Evolutionary conservation across 1,140 invertebrate species (phyloP), one percentile per base, ranked within the genome.

Genomic region (Trichonephila clavipes): DNA sequence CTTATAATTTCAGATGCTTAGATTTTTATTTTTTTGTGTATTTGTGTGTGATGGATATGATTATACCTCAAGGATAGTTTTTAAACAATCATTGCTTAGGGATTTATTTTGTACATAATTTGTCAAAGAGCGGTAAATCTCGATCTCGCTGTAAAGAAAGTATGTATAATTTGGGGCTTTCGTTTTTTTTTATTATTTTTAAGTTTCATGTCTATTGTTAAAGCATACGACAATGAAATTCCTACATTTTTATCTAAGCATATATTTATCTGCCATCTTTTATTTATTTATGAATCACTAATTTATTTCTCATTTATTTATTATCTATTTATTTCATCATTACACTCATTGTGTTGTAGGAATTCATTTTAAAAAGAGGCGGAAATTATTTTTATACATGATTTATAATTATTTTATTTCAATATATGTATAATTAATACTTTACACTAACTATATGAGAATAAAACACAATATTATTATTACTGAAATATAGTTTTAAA

Each of bases 281-380:
- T 34, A 72, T 72, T 72, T 72, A 72, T 72, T 72, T 72, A 72
- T 14, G 14, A 14, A 16, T 40, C 69, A 72, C 69, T 14, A 28
- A 72, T 72, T 72, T 72, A 72, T 72, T 72, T 28, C 24, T 72
- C 69, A 72, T 72, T 72, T 28, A 72, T 72, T 72, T 72, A 34
- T 72, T 34, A 72, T 24, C 24, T 72, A 72, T 72, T 72, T 72
- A 72, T 72, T 72, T 34, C 28, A 72, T 72, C 69, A 72, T 28
- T 72, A 14, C 24, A 18, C 24, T 6, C 69, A 28, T 28, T 16
- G 12, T 34, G 24, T 72, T 28, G 28, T 28, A 16, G 8, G 16
- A 72, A 4, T 18, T 28, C 24, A 24, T 72, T 18, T n/a, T 3
- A 72, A 34, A 72, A 72, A 72, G 12, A 72, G 24, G 2, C 14